Base-by-base conservation (phyloP, 1,140 invertebrate species). In the Lepidotrigona ventralis region DNA sequence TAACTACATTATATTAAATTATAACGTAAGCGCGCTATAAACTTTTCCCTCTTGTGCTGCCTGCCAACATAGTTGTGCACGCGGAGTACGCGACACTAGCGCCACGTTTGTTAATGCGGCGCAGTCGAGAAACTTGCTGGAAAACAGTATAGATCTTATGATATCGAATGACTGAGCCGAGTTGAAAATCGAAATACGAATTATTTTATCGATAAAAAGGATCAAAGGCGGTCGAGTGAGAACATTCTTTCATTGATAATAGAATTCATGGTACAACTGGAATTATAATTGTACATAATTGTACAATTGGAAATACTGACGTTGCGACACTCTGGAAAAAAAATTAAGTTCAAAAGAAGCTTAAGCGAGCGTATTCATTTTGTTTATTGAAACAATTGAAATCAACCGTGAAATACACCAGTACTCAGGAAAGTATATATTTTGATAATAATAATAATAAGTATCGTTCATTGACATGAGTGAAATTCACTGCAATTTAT, bases 131-230 rank as follows among this genome's bases (percentile, higher is more conserved):
- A 83, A 46, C 39, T 78, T 2, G 51, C 54, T 46, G 46, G 39
- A 29, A 69, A 64, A 23, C 71, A 39, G 21, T 70, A 78, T 60
- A 82, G 73, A 82, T 82, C 79, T 29, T 66, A 81, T 76, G 72
- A 76, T 76, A 76, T 76, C 60, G 53, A 39, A 53, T 5, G 9
- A n/a, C 72, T 29, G 53, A 75, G 8, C n/a, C 21, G 8, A 15
- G 26, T 46, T 66, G 46, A 29, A 74, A 64, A 74, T 73, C 58
- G 51, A 66, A 75, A 75, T 33, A 29, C 17, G 26, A 26, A 60
- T 60, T 23, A 12, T 26, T 39, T 81, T 54, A 33, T 53, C 46
- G 19, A 26, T 46, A 60, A n/a, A n/a, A n/a, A 75, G 15, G 46
- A 78, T 78, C 23, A 19, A 73, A 46, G 1, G 1, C 51, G 15